Percentiles rank a stretch among this genome's conserved stretches.
phyloP scores from a whole-genome alignment of 1,140 invertebrate species.

The Drosophila miranda region DNA sequence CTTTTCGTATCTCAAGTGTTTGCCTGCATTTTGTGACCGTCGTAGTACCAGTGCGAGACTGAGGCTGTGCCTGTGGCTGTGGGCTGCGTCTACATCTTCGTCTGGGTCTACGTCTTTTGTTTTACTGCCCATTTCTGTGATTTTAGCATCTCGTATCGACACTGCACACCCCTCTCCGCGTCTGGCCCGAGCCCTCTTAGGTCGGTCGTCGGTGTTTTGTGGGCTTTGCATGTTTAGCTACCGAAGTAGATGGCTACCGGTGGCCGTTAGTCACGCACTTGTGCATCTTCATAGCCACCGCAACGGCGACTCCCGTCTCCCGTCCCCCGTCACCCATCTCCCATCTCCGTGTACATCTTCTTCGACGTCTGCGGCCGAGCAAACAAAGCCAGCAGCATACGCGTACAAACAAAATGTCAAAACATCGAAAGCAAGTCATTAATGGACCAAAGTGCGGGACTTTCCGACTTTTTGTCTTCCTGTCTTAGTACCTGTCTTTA shows the following conservation, averaged over 20 bases:
- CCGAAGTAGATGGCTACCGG: conserved; percentile 79
- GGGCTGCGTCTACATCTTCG: conserved; percentile 1
- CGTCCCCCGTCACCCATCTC: conserved; percentile 11
- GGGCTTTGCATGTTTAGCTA: conserved; percentile 74
- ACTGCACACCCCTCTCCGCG: conserved; percentile 7
- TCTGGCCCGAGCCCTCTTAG: neutral
- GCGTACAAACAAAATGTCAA: conserved; percentile 68
- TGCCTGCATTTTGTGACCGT: conserved; percentile 73
- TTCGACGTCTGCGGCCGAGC: conserved; percentile 43
- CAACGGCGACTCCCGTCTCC: conserved; percentile 14
- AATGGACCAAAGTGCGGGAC: conserved; percentile 59
- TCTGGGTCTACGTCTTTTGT: conserved; percentile 56
- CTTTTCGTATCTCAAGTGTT: conserved; percentile 63
- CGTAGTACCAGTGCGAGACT: conserved; percentile 5
- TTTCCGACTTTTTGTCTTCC: conserved; percentile 2
- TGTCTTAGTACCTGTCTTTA: neutral
- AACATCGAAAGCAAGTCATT: conserved; percentile 77
- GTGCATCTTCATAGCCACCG: conserved; percentile 57
- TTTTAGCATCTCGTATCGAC: conserved; percentile 60
- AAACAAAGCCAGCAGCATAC: conserved; percentile 47
- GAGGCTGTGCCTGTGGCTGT: too few relatives aligned
- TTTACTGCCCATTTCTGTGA: conserved; percentile 69
- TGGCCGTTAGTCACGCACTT: conserved; percentile 80
- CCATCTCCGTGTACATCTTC: conserved; percentile 37
- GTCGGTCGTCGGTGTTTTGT: conserved; percentile 12